These are phyloP conservation scores for Drosophila nikananu DNA, from an alignment of 1,140 invertebrate genomes.

Conservation along the genomic window DNA sequence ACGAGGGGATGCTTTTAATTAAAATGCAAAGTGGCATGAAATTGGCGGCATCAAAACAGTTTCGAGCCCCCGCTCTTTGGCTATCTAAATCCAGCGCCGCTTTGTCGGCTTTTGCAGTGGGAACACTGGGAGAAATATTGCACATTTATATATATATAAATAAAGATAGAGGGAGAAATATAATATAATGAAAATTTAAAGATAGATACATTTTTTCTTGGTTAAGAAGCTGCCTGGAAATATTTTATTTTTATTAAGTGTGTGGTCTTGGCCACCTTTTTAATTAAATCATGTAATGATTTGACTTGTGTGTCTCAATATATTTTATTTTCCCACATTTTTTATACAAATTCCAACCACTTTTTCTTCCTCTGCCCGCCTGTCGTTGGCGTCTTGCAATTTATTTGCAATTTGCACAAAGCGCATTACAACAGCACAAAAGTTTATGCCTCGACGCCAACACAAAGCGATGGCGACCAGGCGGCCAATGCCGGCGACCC, in stretches of 20 bases:
- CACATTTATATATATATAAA: too few relatives aligned
- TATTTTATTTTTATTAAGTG: not conserved
- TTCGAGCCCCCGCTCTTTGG: constrained; percentile 8
- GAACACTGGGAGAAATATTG: constrained; percentile 6
- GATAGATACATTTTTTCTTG: not conserved
- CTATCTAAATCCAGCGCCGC: constrained; percentile 1
- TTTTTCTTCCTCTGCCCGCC: constrained; percentile 10
- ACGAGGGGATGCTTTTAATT: constrained; percentile 67
- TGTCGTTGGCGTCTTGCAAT: constrained; percentile 72
- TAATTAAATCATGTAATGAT: not conserved
- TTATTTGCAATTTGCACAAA: constrained; percentile 83
- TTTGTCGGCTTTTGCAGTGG: constrained; percentile 31
- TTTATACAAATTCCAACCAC: too few relatives aligned
- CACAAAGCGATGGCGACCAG: constrained; percentile 71
- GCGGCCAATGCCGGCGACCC: constrained; percentile 43
- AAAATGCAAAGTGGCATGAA: constrained; percentile 83
- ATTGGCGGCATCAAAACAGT: constrained; percentile 62
- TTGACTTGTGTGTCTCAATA: too few relatives aligned
- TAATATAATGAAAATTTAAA: not conserved
- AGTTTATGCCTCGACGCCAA: constrained; percentile 79
- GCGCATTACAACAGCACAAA: constrained; percentile 65
- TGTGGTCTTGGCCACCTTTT: not conserved
- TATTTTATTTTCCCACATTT: too few relatives aligned
- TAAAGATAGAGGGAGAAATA: not conserved
- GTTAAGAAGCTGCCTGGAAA: too few relatives aligned